Evolutionary conservation across 2,113 vertebrate genomes (phyloP).

Genomic region (Dipodomys merriami): DNA sequence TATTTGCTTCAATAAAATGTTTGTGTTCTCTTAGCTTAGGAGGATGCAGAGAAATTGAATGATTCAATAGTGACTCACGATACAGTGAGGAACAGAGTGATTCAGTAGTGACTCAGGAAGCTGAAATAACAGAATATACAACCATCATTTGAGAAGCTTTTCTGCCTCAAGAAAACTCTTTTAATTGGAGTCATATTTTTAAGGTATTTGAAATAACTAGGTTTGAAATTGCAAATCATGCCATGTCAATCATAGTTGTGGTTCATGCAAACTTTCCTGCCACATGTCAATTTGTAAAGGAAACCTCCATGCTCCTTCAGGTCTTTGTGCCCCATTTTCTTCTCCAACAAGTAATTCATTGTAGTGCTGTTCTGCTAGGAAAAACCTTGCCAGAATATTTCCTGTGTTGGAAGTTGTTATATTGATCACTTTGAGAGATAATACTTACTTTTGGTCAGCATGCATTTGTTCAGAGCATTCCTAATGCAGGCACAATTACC

Average conservation of each 20-base stretch:
- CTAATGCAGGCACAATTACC: slow-evolving; percentile 74
- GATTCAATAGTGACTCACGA: not conserved
- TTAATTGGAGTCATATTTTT: slow-evolving; percentile 16
- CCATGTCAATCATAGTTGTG: not conserved
- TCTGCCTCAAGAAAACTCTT: slow-evolving; percentile 27
- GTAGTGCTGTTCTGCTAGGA: slow-evolving; percentile 55
- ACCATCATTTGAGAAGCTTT: not conserved
- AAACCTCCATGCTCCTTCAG: slow-evolving; percentile 30
- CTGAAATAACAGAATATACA: not conserved
- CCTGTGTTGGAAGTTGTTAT: slow-evolving; percentile 60
- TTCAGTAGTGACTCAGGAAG: not conserved
- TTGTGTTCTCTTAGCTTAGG: slow-evolving; percentile 35
- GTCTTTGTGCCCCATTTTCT: not conserved
- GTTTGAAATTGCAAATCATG: slow-evolving; percentile 14
- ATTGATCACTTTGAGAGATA: slow-evolving; percentile 75
- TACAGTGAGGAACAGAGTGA: not conserved
- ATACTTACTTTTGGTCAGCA: slow-evolving; percentile 74
- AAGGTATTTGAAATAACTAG: slow-evolving; percentile 44
- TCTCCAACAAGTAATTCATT: not conserved
- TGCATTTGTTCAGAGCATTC: slow-evolving; percentile 73
- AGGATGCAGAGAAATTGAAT: slow-evolving; percentile 37
- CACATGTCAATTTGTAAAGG: slow-evolving; percentile 36
- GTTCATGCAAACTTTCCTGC: not conserved
- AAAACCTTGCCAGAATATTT: slow-evolving; percentile 69
- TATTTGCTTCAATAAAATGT: slow-evolving; percentile 42